A percentile compares a stretch with the other conserved stretches of the same genome.
These are phyloP conservation scores for Lerema accius DNA, from an alignment of 1,140 invertebrate genomes.

Conservation along the genomic window DNA sequence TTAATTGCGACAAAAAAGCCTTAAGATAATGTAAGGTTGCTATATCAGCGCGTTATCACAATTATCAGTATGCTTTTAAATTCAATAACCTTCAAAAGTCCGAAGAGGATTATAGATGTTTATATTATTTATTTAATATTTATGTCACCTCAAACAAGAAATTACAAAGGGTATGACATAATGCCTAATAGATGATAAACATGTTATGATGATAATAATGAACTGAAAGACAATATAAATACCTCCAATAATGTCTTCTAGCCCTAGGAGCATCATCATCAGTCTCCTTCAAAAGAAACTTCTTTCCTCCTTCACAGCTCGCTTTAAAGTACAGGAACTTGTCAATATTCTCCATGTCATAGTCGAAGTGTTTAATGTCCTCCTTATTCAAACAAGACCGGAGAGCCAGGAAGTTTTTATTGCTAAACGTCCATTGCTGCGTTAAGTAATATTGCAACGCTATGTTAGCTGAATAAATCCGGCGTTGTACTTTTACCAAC, in stretches of 20 bases:
- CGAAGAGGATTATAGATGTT: too few species aligned
- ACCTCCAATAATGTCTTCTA: slow-evolving; percentile 33
- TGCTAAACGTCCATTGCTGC: slow-evolving; percentile 92
- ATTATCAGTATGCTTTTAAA: too few species aligned
- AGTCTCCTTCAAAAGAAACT: slow-evolving; percentile 84
- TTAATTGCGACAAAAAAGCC: too few species aligned
- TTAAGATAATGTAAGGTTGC: too few species aligned
- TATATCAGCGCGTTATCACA: too few species aligned
- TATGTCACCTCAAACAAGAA: too few species aligned
- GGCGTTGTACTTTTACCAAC: slow-evolving; percentile 90
- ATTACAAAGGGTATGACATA: too few species aligned
- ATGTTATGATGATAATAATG: too few species aligned
- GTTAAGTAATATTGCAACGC: slow-evolving; percentile 91
- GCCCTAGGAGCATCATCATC: slow-evolving; percentile 73
- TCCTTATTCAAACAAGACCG: slow-evolving; percentile 83
- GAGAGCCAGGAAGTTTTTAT: slow-evolving; percentile 87
- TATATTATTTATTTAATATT: too few species aligned
- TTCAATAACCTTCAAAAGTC: too few species aligned
- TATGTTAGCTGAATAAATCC: slow-evolving; percentile 89
- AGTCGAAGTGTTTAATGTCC: slow-evolving; percentile 87
- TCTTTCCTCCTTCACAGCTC: slow-evolving; percentile 82
- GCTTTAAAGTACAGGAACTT: slow-evolving; percentile 79
- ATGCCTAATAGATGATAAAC: too few species aligned
- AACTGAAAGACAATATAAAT: neutral
- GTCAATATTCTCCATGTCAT: slow-evolving; percentile 80